Evolutionary conservation across 2,888 invertebrate genomes (phyloP).

Genomic region (Eumerus sabulonum): DNA sequence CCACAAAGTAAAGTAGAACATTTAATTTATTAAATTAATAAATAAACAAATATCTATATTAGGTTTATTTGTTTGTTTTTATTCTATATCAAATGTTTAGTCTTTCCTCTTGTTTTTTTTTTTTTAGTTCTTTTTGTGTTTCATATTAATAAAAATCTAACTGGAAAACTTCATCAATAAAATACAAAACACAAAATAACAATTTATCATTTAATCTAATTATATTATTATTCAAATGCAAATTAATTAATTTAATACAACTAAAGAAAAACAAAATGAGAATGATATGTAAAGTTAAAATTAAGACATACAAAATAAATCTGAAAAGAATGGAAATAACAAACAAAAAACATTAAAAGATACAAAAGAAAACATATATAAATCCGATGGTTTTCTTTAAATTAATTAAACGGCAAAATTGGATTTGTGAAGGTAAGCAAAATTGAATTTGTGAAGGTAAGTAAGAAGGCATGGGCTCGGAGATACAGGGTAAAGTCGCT

Average conservation of each 20-base stretch:
- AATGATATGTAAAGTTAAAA: conserved; percentile 67
- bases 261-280: conserved; percentile 30
- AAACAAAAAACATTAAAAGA: conserved; percentile 56
- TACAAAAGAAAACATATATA: conserved; percentile 55
- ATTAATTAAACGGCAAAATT: too few relatives aligned
- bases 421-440: too few relatives aligned
- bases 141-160: conserved; percentile 42
- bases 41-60: conserved; percentile 66
- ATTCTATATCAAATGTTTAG: background rate
- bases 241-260: conserved; percentile 45
- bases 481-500: too few relatives aligned
- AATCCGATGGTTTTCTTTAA: conserved; percentile 34
- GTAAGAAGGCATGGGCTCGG: too few relatives aligned
- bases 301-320: conserved; percentile 68
- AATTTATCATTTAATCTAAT: conserved; percentile 60
- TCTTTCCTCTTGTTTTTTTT: conserved; percentile 45
- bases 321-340: conserved; percentile 46
- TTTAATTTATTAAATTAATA: conserved; percentile 48
- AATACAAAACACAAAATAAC: conserved; percentile 40
- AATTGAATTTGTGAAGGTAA: too few relatives aligned
- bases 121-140: conserved; percentile 57
- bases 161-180: conserved; percentile 32
- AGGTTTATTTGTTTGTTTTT: conserved; percentile 58
- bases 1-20: conserved; percentile 59
- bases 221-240: conserved; percentile 8